Evolutionary conservation across 2,797 vertebrate species (phyloP).

Genomic region (Meda fulgida): DNA sequence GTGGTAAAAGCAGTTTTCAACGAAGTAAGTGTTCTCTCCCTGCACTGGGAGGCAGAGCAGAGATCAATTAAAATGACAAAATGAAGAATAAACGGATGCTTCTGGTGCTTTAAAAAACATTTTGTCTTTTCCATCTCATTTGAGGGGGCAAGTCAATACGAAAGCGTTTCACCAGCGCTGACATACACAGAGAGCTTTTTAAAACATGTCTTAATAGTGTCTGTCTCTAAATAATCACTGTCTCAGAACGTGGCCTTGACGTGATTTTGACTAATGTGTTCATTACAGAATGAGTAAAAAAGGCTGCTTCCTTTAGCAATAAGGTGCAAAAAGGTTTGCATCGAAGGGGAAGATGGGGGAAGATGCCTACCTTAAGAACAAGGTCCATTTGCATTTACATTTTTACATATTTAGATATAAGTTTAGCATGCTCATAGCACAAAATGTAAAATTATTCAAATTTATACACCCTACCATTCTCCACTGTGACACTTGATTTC

Average conservation of each 20-base stretch:
- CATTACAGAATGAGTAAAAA: not conserved
- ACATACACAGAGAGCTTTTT: slow-evolving; percentile 38
- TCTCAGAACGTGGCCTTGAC: not conserved
- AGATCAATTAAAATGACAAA: slow-evolving; percentile 54
- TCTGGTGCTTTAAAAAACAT: slow-evolving; percentile 38
- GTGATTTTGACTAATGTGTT: not conserved
- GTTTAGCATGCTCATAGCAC: too few relatives aligned
- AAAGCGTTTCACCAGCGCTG: too few relatives aligned
- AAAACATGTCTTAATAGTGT: slow-evolving; percentile 26
- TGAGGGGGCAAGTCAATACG: slow-evolving; percentile 36
- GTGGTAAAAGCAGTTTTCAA: slow-evolving; percentile 27
- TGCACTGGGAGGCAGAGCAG: slow-evolving; percentile 32
- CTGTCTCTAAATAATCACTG: not conserved
- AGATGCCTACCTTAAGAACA: not conserved
- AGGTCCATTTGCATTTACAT: too few relatives aligned
- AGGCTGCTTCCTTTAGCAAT: not conserved
- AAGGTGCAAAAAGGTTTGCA: not conserved
- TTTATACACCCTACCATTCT: not conserved
- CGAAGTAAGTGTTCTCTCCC: slow-evolving; percentile 31
- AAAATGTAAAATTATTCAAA: not conserved
- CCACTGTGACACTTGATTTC: not conserved
- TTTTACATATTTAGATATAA: too few relatives aligned
- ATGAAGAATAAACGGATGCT: slow-evolving; percentile 51
- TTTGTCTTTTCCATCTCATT: slow-evolving; percentile 47
- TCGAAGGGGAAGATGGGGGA: not conserved